These are phyloP conservation scores for Hydroisotoma schaefferi DNA, from an alignment of 2,888 invertebrate species.

Conservation along the genomic window DNA sequence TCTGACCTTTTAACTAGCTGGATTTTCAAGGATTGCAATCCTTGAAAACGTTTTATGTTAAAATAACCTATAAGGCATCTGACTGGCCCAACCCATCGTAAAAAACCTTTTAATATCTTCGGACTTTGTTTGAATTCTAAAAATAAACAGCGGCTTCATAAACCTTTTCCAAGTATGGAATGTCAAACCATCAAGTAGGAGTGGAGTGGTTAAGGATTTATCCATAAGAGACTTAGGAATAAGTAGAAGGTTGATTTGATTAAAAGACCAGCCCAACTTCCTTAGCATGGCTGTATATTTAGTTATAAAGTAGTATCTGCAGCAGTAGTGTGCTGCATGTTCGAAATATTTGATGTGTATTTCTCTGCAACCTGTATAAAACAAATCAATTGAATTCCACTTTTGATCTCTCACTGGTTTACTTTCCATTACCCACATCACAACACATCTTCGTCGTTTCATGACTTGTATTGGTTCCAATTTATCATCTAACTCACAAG, in stretches of 20 bases:
- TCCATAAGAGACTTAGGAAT: not conserved
- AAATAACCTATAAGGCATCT: too few relatives aligned
- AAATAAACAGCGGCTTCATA: too few relatives aligned
- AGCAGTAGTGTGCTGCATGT: too few relatives aligned
- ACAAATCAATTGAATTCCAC: conserved; percentile 1
- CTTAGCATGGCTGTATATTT: not conserved
- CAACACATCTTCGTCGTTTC: not conserved
- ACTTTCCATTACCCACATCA: conserved; percentile 2
- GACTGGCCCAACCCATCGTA: too few relatives aligned
- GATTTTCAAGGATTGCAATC: too few relatives aligned
- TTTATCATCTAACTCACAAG: not conserved
- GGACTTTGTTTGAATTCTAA: too few relatives aligned
- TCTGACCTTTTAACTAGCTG: too few relatives aligned
- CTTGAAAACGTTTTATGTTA: too few relatives aligned
- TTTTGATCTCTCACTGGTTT: not conserved
- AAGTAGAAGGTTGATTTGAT: not conserved
- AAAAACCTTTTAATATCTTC: too few relatives aligned
- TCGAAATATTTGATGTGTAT: too few relatives aligned
- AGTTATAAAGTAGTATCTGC: too few relatives aligned
- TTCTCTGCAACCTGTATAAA: not conserved
- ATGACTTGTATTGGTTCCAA: not conserved
- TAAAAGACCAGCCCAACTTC: not conserved
- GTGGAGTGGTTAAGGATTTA: not conserved
- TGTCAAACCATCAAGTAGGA: not conserved
- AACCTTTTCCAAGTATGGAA: too few relatives aligned